Percentiles rank a stretch among this genome's conserved stretches.
These are phyloP conservation scores for Urophycis tenuis DNA, from an alignment of 2,797 vertebrate species.

Conservation along the genomic window DNA sequence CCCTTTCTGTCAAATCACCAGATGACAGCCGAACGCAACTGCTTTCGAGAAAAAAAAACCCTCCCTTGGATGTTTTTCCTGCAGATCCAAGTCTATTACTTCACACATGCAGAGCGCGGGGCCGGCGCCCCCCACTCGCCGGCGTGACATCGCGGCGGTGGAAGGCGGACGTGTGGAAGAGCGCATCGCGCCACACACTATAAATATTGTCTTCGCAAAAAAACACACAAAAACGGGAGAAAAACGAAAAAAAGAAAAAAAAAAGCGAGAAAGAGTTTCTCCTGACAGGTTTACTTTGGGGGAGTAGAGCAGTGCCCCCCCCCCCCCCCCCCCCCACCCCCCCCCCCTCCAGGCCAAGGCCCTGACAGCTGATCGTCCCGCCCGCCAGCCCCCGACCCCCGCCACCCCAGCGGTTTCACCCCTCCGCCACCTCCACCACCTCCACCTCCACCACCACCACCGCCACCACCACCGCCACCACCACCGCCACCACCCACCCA, in stretches of 20 bases:
- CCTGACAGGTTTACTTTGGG: slow-evolving; percentile 1
- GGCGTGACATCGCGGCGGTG: neutral
- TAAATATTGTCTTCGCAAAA: neutral
- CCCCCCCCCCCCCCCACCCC: too few relatives aligned
- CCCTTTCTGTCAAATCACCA: slow-evolving; percentile 9
- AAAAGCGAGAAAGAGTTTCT: neutral
- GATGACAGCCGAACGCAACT: slow-evolving; percentile 6
- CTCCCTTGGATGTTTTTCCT: neutral
- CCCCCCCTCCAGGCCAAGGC: too few relatives aligned
- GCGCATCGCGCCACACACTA: neutral
- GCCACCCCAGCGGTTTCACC: neutral
- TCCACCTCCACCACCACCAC: neutral
- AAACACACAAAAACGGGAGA: neutral
- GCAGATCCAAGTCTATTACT: neutral
- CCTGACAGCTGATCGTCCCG: neutral
- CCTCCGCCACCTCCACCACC: neutral
- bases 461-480: neutral
- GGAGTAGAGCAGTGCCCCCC: neutral
- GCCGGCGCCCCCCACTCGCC: neutral
- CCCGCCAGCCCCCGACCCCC: neutral
- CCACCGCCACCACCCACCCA: neutral
- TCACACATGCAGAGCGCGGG: neutral
- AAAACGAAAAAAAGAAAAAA: neutral
- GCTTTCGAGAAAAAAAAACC: neutral
- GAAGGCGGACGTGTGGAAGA: slow-evolving; percentile 2